Percentiles rank a stretch among this genome's conserved stretches.
Evolutionary conservation across 2,113 vertebrate genomes (phyloP).

Genomic region (Nerophis lumbriciformis): DNA sequence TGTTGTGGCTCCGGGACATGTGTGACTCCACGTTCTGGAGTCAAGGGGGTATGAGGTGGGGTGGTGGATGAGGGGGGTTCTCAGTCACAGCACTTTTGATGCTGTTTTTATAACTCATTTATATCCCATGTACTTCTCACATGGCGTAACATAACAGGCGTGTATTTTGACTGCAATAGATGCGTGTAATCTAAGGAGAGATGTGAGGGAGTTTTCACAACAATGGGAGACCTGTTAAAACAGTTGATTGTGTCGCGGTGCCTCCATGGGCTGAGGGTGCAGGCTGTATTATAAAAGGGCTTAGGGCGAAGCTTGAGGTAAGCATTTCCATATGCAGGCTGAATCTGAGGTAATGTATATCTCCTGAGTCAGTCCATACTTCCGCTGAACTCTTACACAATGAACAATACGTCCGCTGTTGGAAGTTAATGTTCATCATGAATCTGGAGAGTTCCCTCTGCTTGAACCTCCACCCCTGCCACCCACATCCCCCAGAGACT

Average conservation of each 20-base stretch:
- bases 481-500: constrained; percentile 37
- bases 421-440: constrained; percentile 65
- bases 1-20: constrained; percentile 39
- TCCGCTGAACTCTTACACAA: constrained; percentile 64
- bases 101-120: constrained; percentile 58
- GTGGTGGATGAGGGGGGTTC: constrained; percentile 1
- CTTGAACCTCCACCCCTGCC: constrained; percentile 20
- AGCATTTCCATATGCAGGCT: constrained; percentile 72
- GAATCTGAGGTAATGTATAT: constrained; percentile 66
- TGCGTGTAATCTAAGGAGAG: constrained; percentile 56
- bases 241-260: constrained; percentile 64
- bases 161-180: constrained; percentile 58
- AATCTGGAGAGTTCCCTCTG: constrained; percentile 56
- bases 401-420: constrained; percentile 74
- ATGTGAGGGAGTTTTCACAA: constrained; percentile 59
- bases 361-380: constrained; percentile 58
- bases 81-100: constrained; percentile 47
- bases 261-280: constrained; percentile 60
- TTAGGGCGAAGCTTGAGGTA: constrained; percentile 62
- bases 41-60: constrained; percentile 42
- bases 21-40: constrained; percentile 45
- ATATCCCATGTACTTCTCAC: constrained; percentile 52
- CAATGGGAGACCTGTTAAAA: constrained; percentile 63
- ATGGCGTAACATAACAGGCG: constrained; percentile 60
- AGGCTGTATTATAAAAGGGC: constrained; percentile 46